A percentile compares a stretch with the other conserved stretches of the same genome.
phyloP scores from a whole-genome alignment of 2,888 invertebrate species.

The Caenorhabditis sp. region DNA sequence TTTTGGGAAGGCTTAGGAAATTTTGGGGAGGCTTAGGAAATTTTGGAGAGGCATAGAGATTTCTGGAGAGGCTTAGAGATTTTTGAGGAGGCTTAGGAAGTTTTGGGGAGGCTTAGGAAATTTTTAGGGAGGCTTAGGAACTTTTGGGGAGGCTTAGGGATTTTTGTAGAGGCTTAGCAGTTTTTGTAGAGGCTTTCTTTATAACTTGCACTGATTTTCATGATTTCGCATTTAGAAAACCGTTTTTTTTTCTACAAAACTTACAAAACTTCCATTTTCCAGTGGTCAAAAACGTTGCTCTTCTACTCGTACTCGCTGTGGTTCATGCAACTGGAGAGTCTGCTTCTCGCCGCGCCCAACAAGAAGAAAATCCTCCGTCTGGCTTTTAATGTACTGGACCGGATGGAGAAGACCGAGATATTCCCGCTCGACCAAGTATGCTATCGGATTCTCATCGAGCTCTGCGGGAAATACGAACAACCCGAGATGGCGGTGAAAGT shows the following conservation, averaged over 20 bases:
- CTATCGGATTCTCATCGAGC: slow-evolving; percentile 98
- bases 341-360: slow-evolving; percentile 86
- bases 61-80: too few relatives aligned
- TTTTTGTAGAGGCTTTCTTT: too few relatives aligned
- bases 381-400: slow-evolving; percentile 87
- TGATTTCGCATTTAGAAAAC: neutral
- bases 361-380: slow-evolving; percentile 88
- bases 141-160: too few relatives aligned
- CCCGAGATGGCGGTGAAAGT: slow-evolving; percentile 95
- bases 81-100: too few relatives aligned
- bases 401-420: slow-evolving; percentile 89
- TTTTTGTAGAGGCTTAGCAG: too few relatives aligned
- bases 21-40: too few relatives aligned
- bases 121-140: too few relatives aligned
- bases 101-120: too few relatives aligned
- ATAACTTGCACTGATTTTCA: too few relatives aligned
- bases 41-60: too few relatives aligned
- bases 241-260: neutral
- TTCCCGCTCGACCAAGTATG: slow-evolving; percentile 87
- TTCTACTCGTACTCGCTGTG: slow-evolving; percentile 89
- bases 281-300: slow-evolving; percentile 83
- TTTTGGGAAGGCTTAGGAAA: too few relatives aligned
- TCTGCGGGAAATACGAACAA: slow-evolving; percentile 93
- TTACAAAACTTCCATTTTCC: slow-evolving; percentile 16
- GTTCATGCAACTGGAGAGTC: slow-evolving; percentile 95